These are phyloP conservation scores for Hyalella azteca DNA, from an alignment of 2,888 invertebrate species.

Conservation along the genomic window DNA sequence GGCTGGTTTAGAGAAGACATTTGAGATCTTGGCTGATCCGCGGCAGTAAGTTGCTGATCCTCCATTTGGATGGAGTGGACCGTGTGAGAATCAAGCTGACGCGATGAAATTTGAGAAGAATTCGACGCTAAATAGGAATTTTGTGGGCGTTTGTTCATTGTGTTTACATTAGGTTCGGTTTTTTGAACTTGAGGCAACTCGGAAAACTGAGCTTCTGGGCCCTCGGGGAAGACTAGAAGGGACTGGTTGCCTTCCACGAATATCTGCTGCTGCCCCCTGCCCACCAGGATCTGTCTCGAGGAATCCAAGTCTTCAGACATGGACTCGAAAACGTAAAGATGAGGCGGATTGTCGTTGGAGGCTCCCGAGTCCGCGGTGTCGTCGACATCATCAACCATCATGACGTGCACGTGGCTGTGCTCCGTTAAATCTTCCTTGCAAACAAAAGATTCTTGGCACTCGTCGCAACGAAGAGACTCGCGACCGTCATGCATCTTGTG, in stretches of 20 bases:
- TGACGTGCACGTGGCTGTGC: constrained; percentile 49
- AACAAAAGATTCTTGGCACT: constrained; percentile 49
- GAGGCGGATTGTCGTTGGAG: constrained; percentile 44
- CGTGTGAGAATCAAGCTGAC: neutral
- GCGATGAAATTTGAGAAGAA: neutral
- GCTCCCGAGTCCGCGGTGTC: constrained; percentile 11
- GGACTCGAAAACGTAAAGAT: constrained; percentile 55
- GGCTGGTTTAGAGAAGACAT: too few relatives aligned
- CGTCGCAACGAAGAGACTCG: constrained; percentile 49
- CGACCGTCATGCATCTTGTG: constrained; percentile 45
- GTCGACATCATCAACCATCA: constrained; percentile 54
- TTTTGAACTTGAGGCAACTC: constrained; percentile 41
- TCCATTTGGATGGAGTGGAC: neutral
- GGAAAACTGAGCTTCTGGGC: constrained; percentile 47
- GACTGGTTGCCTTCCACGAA: constrained; percentile 54
- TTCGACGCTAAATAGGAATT: neutral
- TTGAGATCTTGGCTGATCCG: neutral
- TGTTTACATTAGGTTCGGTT: constrained; percentile 42
- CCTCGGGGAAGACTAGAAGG: constrained; percentile 54
- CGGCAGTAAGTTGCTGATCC: neutral
- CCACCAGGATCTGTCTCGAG: constrained; percentile 48
- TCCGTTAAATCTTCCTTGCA: constrained; percentile 44
- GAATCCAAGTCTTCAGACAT: constrained; percentile 52
- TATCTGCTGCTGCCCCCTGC: constrained; percentile 53
- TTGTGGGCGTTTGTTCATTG: constrained; percentile 11